A percentile compares a stretch with the other conserved stretches of the same genome.
phyloP scores from a whole-genome alignment of 2,888 invertebrate species.

The Tachina grossa region DNA sequence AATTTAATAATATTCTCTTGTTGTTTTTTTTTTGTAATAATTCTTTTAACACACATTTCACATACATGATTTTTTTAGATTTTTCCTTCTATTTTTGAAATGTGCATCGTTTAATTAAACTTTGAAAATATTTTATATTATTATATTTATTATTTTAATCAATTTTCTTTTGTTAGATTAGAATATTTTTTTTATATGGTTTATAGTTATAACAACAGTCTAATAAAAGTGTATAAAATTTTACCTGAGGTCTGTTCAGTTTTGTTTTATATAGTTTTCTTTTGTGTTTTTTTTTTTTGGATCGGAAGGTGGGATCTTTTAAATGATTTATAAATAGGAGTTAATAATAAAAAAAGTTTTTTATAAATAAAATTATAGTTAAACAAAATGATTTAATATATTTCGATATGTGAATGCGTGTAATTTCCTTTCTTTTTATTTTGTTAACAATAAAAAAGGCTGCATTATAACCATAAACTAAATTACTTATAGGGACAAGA shows the following conservation, averaged over 20 bases:
- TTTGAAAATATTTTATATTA: not conserved
- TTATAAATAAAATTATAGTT: slow-evolving; percentile 10
- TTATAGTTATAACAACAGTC: slow-evolving; percentile 66
- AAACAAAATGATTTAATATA: slow-evolving; percentile 20
- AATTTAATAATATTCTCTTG: too few relatives aligned
- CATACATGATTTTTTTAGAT: not conserved
- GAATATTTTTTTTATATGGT: not conserved
- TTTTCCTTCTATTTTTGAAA: not conserved
- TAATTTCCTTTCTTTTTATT: not conserved
- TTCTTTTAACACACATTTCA: too few relatives aligned
- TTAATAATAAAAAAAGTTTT: not conserved
- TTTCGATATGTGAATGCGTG: slow-evolving; percentile 45
- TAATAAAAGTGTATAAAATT: slow-evolving; percentile 50
- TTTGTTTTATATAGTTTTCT: slow-evolving; percentile 10
- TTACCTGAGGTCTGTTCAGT: slow-evolving; percentile 57
- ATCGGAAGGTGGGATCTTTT: slow-evolving; percentile 18
- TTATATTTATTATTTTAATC: slow-evolving; percentile 6
- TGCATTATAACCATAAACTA: slow-evolving; percentile 64
- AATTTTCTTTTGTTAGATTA: slow-evolving; percentile 4
- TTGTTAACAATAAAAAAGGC: slow-evolving; percentile 52
- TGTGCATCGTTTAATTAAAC: not conserved
- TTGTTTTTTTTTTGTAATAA: too few relatives aligned
- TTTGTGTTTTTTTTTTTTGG: slow-evolving; percentile 21
- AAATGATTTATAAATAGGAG: not conserved
- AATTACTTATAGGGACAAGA: slow-evolving; percentile 51